These are phyloP conservation scores for Cepphus grylle DNA, from an alignment of 2,113 vertebrate genomes.

Conservation along the genomic window DNA sequence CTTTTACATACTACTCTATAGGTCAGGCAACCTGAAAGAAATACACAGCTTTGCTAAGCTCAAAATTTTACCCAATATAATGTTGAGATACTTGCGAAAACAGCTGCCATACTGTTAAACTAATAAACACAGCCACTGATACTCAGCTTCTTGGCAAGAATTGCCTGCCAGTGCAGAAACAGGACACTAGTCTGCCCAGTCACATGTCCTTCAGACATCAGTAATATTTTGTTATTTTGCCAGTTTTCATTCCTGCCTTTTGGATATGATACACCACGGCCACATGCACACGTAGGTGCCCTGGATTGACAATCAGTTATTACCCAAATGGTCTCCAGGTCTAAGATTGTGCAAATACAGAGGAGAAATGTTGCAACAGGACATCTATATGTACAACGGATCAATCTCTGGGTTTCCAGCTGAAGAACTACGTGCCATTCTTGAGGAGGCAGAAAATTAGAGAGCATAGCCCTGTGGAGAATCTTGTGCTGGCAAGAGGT, in stretches of 20 bases:
- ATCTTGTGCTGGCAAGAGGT: neutral
- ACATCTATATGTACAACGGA: neutral
- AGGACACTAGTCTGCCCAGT: slow-evolving; percentile 8
- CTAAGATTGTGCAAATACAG: neutral
- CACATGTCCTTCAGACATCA: slow-evolving; percentile 10
- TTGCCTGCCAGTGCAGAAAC: neutral
- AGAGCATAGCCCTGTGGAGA: neutral
- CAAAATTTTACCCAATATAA: neutral
- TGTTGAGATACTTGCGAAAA: neutral
- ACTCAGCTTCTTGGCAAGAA: slow-evolving; percentile 35
- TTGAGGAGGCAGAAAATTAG: neutral
- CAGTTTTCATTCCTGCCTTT: slow-evolving; percentile 45
- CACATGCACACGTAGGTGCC: neutral
- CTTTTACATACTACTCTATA: neutral
- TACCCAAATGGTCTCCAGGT: neutral
- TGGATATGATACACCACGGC: neutral
- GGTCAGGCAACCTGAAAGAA: neutral
- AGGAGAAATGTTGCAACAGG: neutral
- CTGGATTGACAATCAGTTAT: neutral
- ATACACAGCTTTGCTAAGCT: neutral
- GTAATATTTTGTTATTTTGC: slow-evolving; percentile 16
- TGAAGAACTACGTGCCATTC: neutral
- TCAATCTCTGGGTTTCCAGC: neutral
- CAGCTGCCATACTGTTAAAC: neutral
- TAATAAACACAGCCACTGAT: neutral